phyloP scores from a whole-genome alignment of 2,888 invertebrate species.

The Macroteleia sp. region DNA sequence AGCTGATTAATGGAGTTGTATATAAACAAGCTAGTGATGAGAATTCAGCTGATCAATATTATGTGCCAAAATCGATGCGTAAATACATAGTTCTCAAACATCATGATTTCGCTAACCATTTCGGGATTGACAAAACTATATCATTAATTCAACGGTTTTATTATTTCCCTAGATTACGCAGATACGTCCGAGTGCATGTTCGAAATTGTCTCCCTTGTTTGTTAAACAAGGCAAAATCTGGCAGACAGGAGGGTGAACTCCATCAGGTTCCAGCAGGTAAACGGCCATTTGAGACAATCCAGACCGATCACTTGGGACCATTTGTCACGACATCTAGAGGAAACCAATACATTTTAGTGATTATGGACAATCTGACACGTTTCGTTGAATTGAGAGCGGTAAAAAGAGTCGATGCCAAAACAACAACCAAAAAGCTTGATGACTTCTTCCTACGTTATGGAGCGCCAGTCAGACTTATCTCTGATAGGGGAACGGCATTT shows the following conservation, averaged over 20 bases:
- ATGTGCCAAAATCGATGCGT: conserved; percentile 15
- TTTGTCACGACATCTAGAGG: neutral
- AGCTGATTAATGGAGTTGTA: neutral
- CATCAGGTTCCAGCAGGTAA: neutral
- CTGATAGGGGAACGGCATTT: conserved; percentile 7
- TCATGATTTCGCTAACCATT: conserved; percentile 12
- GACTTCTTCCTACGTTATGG: conserved; percentile 11
- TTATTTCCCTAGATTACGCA: conserved; percentile 38
- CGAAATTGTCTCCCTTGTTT: conserved; percentile 33
- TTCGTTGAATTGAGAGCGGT: neutral
- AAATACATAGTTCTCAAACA: conserved; percentile 19
- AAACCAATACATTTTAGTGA: neutral
- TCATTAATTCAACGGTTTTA: conserved; percentile 20
- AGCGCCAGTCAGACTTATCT: conserved; percentile 7
- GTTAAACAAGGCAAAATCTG: conserved; percentile 15
- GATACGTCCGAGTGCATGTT: conserved; percentile 38
- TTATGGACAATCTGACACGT: neutral
- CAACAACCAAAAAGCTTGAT: neutral
- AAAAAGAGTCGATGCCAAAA: neutral
- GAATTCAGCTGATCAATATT: neutral
- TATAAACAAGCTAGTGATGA: neutral
- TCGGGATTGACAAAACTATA: conserved; percentile 20
- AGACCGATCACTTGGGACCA: conserved; percentile 24
- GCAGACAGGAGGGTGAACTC: conserved; percentile 16
- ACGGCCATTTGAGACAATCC: conserved; percentile 2